Base-by-base conservation (phyloP, 2,888 invertebrate species). In the Calameuta idolon region DNA sequence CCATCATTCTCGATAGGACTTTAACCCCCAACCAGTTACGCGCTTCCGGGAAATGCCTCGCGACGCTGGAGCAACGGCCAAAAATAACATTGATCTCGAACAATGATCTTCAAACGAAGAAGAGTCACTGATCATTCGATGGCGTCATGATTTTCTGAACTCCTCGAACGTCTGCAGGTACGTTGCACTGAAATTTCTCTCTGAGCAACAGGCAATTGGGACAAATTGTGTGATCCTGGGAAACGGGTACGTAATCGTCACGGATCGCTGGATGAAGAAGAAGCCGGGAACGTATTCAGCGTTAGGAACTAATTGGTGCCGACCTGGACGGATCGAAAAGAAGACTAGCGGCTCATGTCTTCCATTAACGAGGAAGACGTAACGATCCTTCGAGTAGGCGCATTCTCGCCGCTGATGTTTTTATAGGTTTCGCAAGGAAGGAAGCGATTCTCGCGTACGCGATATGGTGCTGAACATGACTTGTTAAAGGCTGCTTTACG, bases 301-400 rank as follows among this genome's bases (percentile, higher is more conserved):
- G 81, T 83, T 81, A 82, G 82, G 85, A 86, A 86, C 84, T 88
- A 87, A 89, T 88, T 87, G 87, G 83, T 76, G 79, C 55, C 83
- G 83, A 84, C 84, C 55, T 55, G 55, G 78, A 77, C 79, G 82
- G 80, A 88, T 88, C 84, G 85, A 85, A 89, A 86, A 85, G 84
- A 83, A 55, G 83, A 85, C 82, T 84, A 55, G 55, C 55, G 79
- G 80, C 81, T 79, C 82, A 83, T 31, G 81, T 87, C 55, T 55
- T 55, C 55, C 86, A 88, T 87, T 87, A 88, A 87, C 85, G 82
- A 86, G 82, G 77, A 85, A 83, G 83, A 82, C 81, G 82, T 84
- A 84, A 84, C 81, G 84, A 86, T 85, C 83, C 81, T 85, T 83
- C 83, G 79, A 82, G 81, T 81, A 76, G 80, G 75, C 76, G 75